Evolutionary conservation across 2,113 vertebrate genomes (phyloP).

Genomic region (Planiliza haematocheilus): DNA sequence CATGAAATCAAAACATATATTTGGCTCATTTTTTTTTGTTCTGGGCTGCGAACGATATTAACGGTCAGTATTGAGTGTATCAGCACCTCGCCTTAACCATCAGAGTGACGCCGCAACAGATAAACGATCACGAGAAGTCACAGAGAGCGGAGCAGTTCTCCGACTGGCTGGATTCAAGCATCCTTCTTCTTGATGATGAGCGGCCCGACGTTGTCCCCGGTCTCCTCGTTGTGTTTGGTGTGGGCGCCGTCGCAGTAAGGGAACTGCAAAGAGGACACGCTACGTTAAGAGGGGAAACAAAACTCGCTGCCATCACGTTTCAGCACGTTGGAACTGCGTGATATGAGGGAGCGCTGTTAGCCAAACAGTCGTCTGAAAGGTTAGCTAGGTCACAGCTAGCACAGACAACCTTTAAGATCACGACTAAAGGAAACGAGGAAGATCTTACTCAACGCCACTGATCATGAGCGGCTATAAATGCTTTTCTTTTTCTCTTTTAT

Average conservation of each 20-base stretch:
- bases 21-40: conserved; percentile 3
- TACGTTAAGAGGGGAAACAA: neutral
- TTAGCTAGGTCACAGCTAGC: too few relatives aligned
- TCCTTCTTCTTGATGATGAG: conserved; percentile 85
- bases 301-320: neutral
- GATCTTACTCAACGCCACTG: too few relatives aligned
- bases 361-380: neutral
- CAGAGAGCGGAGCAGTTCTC: neutral
- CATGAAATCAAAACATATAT: neutral
- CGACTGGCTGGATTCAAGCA: conserved; percentile 66
- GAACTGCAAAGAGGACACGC: conserved; percentile 74
- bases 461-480: too few relatives aligned
- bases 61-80: neutral
- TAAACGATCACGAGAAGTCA: neutral
- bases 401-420: too few relatives aligned
- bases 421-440: too few relatives aligned
- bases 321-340: neutral
- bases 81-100: neutral
- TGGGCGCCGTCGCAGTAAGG: conserved; percentile 85
- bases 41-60: neutral
- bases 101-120: conserved; percentile 1
- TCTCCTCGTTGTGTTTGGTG: conserved; percentile 84
- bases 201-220: conserved; percentile 86
- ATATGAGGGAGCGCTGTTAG: neutral
- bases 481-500: too few relatives aligned